A percentile compares a stretch with the other conserved stretches of the same genome.
phyloP scores from a whole-genome alignment of 2,113 vertebrate genomes.

The Callopanchax toddi region DNA sequence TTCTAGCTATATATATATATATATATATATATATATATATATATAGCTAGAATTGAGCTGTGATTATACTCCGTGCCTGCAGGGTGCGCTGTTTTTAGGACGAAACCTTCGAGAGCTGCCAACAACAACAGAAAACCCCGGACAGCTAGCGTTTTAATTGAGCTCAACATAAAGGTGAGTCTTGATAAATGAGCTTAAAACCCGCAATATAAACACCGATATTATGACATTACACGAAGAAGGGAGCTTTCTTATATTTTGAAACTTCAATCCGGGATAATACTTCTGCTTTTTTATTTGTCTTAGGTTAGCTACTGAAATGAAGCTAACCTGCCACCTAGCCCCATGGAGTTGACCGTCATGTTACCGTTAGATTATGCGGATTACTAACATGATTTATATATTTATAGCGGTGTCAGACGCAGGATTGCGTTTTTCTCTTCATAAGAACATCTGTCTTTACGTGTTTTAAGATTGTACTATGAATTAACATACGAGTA shows the following conservation, averaged over 20 bases:
- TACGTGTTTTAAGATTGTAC: background rate
- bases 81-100: conserved; percentile 20
- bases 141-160: conserved; percentile 37
- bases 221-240: background rate
- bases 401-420: background rate
- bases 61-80: conserved; percentile 28
- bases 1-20: no score
- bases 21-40: no score
- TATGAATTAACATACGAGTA: background rate
- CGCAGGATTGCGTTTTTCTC: background rate
- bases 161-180: conserved; percentile 56
- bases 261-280: background rate
- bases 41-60: no score
- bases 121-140: conserved; percentile 70
- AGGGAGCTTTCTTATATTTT: background rate
- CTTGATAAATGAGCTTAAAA: background rate
- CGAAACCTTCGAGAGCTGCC: conserved; percentile 18
- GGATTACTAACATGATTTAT: conserved; percentile 15
- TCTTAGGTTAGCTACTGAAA: conserved; percentile 44
- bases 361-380: conserved; percentile 24
- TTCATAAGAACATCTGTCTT: background rate
- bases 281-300: conserved; percentile 48
- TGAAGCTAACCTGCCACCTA: conserved; percentile 34
- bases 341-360: conserved; percentile 25
- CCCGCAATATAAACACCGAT: fast-evolving